Base-by-base conservation (phyloP, 2,797 vertebrate genomes). In the Sphenodon punctatus region DNA sequence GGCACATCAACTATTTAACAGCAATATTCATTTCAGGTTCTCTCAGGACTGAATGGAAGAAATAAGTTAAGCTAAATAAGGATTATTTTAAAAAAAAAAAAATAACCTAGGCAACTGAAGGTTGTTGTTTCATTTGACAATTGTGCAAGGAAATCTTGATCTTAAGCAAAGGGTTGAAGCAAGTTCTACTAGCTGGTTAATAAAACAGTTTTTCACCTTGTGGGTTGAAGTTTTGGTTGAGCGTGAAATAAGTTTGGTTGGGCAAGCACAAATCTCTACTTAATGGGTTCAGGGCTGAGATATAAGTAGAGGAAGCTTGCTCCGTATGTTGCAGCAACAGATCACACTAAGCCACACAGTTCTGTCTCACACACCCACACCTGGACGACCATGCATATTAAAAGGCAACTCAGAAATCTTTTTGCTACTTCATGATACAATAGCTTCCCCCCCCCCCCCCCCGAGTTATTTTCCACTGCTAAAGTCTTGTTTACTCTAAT, bases 141-240 rank as follows among this genome's bases (percentile, higher is more conserved):
- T 7, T 51, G 3, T 5, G 17, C 1, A 22, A 82, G 34, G 41
- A 51, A 55, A 6, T 0, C 0, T 5, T 3, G 69, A 38, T 16
- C 48, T 63, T 22, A 8, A 34, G 19, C 13, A 23, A 56, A 30
- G 53, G 30, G 25, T 5, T 53, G 4, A 2, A 1, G 1, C 39
- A 41, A 58, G 10, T 23, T 3, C 38, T 1, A 68, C 13, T 4
- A 55, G 36, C 23, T 27, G 15, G 41, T 2, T 5, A 48, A 10
- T 53, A n/a, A 78, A 22, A 55, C 34, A 49, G 23, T 2, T 19
- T 7, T 58, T 65, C 14, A 8, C 16, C 30, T 27, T 0, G 1
- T 2, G 51, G 8, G 27, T 17, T 80, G 56, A 60, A 41, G 15
- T 5, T 67, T 61, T n/a, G 53, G 53, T 53, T 27, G 10, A 15